phyloP scores from a whole-genome alignment of 30 jellyfish, hydroid and myxozoan genomes.

The Aurelia aurita region DNA sequence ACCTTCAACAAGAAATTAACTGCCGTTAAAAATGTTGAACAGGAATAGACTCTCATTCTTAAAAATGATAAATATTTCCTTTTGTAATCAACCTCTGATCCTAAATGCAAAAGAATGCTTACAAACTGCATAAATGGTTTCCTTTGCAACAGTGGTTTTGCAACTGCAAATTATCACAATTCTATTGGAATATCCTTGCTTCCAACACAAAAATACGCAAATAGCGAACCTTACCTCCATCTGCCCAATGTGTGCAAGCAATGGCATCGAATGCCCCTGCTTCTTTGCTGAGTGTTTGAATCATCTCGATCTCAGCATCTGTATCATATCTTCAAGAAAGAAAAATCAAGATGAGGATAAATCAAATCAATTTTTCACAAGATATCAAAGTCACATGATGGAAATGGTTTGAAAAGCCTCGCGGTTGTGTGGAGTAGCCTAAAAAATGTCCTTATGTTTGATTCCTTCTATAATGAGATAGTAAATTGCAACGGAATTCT shows the following conservation, averaged over 20 bases:
- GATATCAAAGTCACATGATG: not conserved
- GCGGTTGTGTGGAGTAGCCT: no score
- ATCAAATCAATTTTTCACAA: not conserved
- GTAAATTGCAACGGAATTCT: no score
- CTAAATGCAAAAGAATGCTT: no score
- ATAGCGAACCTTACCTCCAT: conserved; percentile 72
- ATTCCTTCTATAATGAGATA: no score
- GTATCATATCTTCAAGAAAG: conserved; percentile 78
- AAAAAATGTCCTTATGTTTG: no score
- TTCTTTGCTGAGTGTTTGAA: conserved; percentile 73
- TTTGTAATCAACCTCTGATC: no score
- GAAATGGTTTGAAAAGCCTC: not conserved
- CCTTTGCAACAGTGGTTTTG: not conserved
- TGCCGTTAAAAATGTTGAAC: not conserved
- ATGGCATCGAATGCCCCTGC: conserved; percentile 98
- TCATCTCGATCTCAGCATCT: conserved; percentile 81
- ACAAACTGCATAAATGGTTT: not conserved
- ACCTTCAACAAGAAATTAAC: conserved; percentile 32
- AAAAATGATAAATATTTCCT: no score
- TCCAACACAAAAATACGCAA: not conserved
- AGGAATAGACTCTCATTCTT: no score
- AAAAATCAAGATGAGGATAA: not conserved
- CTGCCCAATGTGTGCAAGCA: conserved; percentile 83
- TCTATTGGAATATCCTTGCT: no score
- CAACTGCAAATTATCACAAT: not conserved